Percentiles rank a stretch among this genome's conserved stretches.
Evolutionary conservation across 64 coral and sea anemone species (phyloP).

Genomic region (Platygyra sinensis): DNA sequence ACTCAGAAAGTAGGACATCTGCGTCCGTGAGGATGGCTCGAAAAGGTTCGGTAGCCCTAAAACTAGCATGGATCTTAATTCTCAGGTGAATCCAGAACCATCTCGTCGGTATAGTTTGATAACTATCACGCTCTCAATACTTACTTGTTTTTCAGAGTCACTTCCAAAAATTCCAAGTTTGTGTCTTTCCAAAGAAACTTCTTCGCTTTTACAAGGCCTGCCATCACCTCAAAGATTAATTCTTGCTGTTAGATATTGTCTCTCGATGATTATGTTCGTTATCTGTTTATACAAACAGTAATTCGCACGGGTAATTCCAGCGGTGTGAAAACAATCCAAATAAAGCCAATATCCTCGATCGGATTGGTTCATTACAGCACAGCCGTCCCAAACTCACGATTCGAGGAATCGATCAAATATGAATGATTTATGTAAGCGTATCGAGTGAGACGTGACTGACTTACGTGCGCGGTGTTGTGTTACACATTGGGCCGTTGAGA

Average conservation of each 20-base stretch:
- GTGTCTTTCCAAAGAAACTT: conserved; percentile 11
- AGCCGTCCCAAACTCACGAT: too few species aligned
- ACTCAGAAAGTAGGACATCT: too few species aligned
- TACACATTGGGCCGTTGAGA: too few species aligned
- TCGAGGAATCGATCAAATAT: too few species aligned
- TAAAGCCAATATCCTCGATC: neutral
- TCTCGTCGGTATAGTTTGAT: neutral
- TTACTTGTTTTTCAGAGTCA: conserved; percentile 18
- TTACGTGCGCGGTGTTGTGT: too few species aligned
- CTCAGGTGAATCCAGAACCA: neutral
- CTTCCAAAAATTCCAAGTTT: conserved; percentile 21
- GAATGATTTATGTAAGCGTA: too few species aligned
- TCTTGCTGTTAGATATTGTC: neutral
- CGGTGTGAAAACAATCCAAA: neutral
- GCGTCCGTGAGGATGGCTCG: too few species aligned
- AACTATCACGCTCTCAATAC: neutral
- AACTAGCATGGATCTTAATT: too few species aligned
- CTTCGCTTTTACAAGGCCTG: conserved; percentile 22
- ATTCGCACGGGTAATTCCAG: neutral
- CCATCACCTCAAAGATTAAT: neutral
- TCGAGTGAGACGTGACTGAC: too few species aligned
- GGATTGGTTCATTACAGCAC: neutral
- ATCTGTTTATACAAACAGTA: neutral
- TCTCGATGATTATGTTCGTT: neutral
- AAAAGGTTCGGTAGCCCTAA: neutral